Base-by-base conservation (phyloP, 2,888 invertebrate species). In the Athalia circularis region DNA sequence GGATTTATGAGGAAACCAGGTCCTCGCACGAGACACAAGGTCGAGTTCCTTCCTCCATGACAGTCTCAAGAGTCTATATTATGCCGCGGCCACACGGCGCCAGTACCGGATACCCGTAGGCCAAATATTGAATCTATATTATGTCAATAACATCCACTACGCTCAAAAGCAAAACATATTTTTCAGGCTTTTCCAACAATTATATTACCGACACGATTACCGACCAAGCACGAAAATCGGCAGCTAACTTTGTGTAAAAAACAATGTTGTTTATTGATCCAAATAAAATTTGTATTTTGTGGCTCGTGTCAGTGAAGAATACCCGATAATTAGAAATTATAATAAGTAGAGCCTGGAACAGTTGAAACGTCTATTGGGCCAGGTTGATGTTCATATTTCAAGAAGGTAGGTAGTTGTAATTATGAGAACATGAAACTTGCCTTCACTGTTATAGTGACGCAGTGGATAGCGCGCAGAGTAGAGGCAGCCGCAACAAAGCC, bases 111-210 rank as follows among this genome's bases (percentile, higher is more conserved):
- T 79, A 85, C 79, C 77, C 78, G 65, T 77, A 68, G 77, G 59
- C 77, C 82, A 84, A 84, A 84, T 84, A 84, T 85, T 85, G 81
- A 79, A 82, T 81, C 77, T 81, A 67, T 50, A 29, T 29, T 1
- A 29, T 9, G 43, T 57, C 72, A 59, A 59, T 6, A 72, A 7
- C 9, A 57, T 50, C 59, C 11, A n/a, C 45, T 29, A n/a, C n/a
- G 11, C 47, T 57, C 48, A 13, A 8, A 61, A 6, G 13, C 47
- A 72, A 72, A 61, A 59, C 61, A 72, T 72, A 45, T 72, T 57
- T 54, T 70, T 54, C 70, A 6, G 3, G 11, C 11, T 67, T 54
- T n/a, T 45, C 13, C 29, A n/a, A 43, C 57, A 13, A 67, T 45
- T 67, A n/a, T 29, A 68, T 29, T 29, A 29, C 29, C 5, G 15